Base-by-base conservation (phyloP, 2,888 invertebrate species). In the Cryptophagus acutangulus region DNA sequence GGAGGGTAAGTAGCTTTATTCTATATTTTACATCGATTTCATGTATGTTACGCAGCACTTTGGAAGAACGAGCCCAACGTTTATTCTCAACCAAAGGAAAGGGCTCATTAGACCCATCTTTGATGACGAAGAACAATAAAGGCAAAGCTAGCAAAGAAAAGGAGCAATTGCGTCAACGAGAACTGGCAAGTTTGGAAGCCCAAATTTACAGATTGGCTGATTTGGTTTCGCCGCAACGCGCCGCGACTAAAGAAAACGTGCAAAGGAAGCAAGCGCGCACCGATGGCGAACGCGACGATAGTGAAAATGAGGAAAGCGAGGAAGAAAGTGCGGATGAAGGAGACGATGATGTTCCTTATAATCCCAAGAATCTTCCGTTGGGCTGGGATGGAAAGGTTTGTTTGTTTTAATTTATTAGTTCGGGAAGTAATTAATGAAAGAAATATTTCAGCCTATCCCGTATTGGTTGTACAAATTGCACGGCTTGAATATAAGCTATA, bases 391-490 rank as follows among this genome's bases (percentile, higher is more conserved):
- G 96, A 39, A 97, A 96, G 75, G 85, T 84, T 61, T 51, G 33
- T 35, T n/a, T 8, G n/a, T 20, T 20, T n/a, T n/a, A n/a, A n/a
- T n/a, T n/a, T n/a, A n/a, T 20, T 8, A 20, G n/a, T 20, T 6
- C 24, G 24, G n/a, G 24, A 8, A 8, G n/a, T 8, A 20, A 8
- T 20, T 8, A 6, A 20, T 8, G 6, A 20, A 20, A 8, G n/a
- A 43, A 41, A 29, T 43, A 69, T 64, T 68, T 41, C 46, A 71
- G 66, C 84, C 84, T 1, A 84, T 84, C 51, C 96, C 97, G 0
- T 97, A 97, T 71, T 97, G 97, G 97, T 70, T 99, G 39, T 99
- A 99, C 73, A 99, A 99, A 69, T 74, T 99, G 3, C 99, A 99
- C 64, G 99, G 99, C 0, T 75, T 99, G 6, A 99, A 99, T 69